These are phyloP conservation scores for Coregonus suidteri DNA, from an alignment of 2,797 vertebrate genomes.

Conservation along the genomic window DNA sequence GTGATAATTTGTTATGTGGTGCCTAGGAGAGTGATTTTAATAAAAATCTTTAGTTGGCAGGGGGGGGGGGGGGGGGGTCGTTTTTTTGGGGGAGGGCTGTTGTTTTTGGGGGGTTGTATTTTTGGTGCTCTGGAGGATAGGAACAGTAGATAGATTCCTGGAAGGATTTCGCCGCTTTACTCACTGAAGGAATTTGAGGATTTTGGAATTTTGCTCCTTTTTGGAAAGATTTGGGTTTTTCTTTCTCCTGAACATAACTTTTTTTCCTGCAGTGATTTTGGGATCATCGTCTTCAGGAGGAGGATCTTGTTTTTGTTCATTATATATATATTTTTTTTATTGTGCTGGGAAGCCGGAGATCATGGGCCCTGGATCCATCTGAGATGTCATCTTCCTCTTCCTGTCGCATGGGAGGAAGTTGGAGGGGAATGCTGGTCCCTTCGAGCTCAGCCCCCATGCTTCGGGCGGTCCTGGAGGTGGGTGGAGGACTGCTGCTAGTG, in stretches of 20 bases:
- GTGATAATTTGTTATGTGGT: slow-evolving; percentile 39
- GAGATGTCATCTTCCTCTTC: slow-evolving; percentile 79
- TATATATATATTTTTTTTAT: neutral
- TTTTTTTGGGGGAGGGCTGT: slow-evolving; percentile 23
- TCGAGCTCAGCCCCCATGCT: slow-evolving; percentile 63
- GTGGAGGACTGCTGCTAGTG: slow-evolving; percentile 52
- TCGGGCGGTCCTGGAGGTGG: slow-evolving; percentile 65
- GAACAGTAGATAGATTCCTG: slow-evolving; percentile 35
- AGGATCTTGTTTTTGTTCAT: slow-evolving; percentile 21
- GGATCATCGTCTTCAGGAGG: slow-evolving; percentile 33
- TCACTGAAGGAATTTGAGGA: slow-evolving; percentile 23
- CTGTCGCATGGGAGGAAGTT: slow-evolving; percentile 64
- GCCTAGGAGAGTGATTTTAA: slow-evolving; percentile 34
- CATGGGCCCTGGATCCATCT: slow-evolving; percentile 75
- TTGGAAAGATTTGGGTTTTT: slow-evolving; percentile 27
- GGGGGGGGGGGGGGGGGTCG: slow-evolving; percentile 26
- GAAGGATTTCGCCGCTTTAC: slow-evolving; percentile 53
- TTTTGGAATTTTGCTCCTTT: slow-evolving; percentile 36
- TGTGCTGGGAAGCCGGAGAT: slow-evolving; percentile 67
- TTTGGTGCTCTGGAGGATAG: slow-evolving; percentile 49
- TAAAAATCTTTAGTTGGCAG: slow-evolving; percentile 35
- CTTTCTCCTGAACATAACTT: slow-evolving; percentile 19
- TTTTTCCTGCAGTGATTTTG: slow-evolving; percentile 1
- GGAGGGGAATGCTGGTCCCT: slow-evolving; percentile 70
- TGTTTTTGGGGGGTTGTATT: slow-evolving; percentile 47